These are phyloP conservation scores for Callyntrura sp. DNA, from an alignment of 2,888 invertebrate genomes.

Conservation along the genomic window DNA sequence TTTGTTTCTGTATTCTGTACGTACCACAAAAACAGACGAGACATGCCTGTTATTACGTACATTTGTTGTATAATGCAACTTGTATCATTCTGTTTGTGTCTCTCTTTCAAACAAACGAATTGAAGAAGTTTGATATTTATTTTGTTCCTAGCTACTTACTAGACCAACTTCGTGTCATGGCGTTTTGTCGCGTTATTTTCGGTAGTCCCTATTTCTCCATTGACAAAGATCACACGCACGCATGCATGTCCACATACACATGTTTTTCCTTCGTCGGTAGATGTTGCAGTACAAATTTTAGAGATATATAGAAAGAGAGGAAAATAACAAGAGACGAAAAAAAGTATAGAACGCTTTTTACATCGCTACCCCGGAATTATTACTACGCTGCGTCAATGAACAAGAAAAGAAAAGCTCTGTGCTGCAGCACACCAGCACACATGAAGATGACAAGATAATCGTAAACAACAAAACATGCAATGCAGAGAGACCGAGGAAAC, in stretches of 20 bases:
- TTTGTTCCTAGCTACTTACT: neutral
- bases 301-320: neutral
- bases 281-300: neutral
- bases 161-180: neutral
- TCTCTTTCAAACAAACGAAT: neutral
- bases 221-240: neutral
- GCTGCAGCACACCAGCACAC: neutral
- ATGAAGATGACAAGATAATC: slow-evolving; percentile 33
- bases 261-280: neutral
- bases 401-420: slow-evolving; percentile 8
- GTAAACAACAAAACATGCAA: slow-evolving; percentile 37
- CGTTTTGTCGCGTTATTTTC: slow-evolving; percentile 9
- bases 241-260: neutral
- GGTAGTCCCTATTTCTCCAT: slow-evolving; percentile 11
- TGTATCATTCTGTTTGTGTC: neutral
- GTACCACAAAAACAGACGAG: neutral
- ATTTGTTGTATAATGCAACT: slow-evolving; percentile 17
- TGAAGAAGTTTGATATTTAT: neutral
- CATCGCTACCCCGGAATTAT: neutral
- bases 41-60: slow-evolving; percentile 3
- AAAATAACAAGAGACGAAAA: neutral
- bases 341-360: neutral
- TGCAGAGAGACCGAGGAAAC: slow-evolving; percentile 7
- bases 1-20: slow-evolving; percentile 21
- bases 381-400: neutral